A percentile compares a stretch with the other conserved stretches of the same genome.
Evolutionary conservation across 1,140 invertebrate species (phyloP).

Genomic region (Lasioglossum baleicum): DNA sequence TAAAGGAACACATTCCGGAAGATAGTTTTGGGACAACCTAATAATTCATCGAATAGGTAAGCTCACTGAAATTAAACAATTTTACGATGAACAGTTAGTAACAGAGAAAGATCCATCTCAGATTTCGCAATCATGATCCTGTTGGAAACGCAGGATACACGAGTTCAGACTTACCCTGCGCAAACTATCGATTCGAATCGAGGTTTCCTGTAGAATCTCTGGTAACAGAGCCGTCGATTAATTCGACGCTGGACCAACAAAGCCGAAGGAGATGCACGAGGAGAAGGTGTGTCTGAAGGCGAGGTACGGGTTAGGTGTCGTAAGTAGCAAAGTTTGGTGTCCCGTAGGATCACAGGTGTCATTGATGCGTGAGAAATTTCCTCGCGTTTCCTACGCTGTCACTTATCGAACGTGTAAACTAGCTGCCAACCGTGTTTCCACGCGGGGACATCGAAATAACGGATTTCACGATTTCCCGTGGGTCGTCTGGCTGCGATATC

Average conservation of each 20-base stretch:
- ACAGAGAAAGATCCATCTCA: too few species aligned
- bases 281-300: not conserved
- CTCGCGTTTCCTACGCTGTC: constrained; percentile 18
- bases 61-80: too few species aligned
- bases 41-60: too few species aligned
- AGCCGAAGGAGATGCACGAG: not conserved
- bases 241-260: too few species aligned
- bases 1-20: too few species aligned
- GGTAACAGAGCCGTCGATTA: not conserved
- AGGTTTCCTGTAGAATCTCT: not conserved
- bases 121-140: too few species aligned
- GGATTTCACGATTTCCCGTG: constrained; percentile 57
- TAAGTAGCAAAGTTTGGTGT: constrained; percentile 5
- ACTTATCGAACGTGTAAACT: constrained; percentile 63
- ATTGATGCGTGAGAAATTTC: constrained; percentile 44
- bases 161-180: not conserved
- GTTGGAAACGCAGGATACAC: not conserved
- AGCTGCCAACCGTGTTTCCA: constrained; percentile 53
- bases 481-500: constrained; percentile 52
- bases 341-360: not conserved
- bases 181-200: not conserved
- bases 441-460: constrained; percentile 54
- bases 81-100: too few species aligned
- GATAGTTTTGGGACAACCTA: too few species aligned
- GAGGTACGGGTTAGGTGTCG: not conserved